phyloP scores from a whole-genome alignment of 2,113 vertebrate species.

The Cynopterus brachyotis region DNA sequence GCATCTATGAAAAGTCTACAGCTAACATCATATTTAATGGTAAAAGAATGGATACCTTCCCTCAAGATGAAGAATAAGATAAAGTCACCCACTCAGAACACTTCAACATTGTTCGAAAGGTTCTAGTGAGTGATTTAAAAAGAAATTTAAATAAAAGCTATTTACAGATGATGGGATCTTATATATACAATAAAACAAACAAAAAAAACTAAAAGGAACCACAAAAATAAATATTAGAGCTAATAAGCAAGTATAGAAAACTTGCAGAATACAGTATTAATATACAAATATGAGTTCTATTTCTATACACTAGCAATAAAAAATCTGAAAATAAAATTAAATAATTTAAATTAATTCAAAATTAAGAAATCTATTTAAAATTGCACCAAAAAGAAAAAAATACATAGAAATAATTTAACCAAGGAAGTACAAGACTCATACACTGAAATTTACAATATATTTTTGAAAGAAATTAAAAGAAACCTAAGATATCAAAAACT shows the following conservation, averaged over 20 bases:
- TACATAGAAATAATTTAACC: not conserved
- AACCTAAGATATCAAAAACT: not conserved
- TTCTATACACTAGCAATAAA: not conserved
- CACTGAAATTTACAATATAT: not conserved
- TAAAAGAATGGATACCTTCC: not conserved
- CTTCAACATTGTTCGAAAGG: not conserved
- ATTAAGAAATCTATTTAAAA: not conserved
- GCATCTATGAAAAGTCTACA: not conserved
- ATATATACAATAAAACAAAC: not conserved
- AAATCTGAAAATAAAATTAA: not conserved
- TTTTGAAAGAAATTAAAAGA: not conserved
- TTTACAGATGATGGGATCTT: not conserved
- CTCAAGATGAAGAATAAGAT: not conserved
- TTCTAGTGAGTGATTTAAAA: not conserved
- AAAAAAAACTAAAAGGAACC: not conserved
- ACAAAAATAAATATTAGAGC: not conserved
- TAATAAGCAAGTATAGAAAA: not conserved
- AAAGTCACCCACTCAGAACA: not conserved
- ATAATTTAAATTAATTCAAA: not conserved
- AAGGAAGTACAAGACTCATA: not conserved
- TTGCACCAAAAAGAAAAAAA: not conserved
- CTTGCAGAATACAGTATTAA: not conserved
- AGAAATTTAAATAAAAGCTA: not conserved
- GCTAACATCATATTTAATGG: not conserved
- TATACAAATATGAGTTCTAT: not conserved